Percentiles rank a stretch among this genome's conserved stretches.
phyloP scores from a whole-genome alignment of 2,797 vertebrate genomes.

The Coregonus ussuriensis region DNA sequence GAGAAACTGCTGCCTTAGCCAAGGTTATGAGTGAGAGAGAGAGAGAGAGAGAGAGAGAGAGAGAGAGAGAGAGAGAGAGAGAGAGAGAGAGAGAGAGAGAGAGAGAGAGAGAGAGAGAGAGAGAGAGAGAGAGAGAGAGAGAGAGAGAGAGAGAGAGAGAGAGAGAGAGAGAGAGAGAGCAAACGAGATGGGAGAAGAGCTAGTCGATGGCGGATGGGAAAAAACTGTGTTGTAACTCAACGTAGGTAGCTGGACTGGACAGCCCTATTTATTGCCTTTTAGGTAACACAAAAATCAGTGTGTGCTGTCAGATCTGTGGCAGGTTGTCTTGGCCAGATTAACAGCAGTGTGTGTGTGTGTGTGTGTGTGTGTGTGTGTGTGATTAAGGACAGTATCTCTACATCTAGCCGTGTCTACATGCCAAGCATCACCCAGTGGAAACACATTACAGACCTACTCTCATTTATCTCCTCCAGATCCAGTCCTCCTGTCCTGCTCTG shows the following conservation, averaged over 20 bases:
- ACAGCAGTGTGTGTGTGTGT: slow-evolving; percentile 58
- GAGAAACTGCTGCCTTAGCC: no score
- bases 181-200: background rate
- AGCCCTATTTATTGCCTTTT: slow-evolving; percentile 55
- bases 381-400: slow-evolving; percentile 67
- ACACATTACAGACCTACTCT: slow-evolving; percentile 61
- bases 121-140: background rate
- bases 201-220: background rate
- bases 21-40: background rate
- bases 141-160: background rate
- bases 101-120: background rate
- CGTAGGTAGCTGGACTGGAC: slow-evolving; percentile 27
- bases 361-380: slow-evolving; percentile 27
- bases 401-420: slow-evolving; percentile 62
- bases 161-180: background rate
- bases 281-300: slow-evolving; percentile 63
- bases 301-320: slow-evolving; percentile 72
- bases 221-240: slow-evolving; percentile 41
- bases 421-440: slow-evolving; percentile 52
- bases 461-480: slow-evolving; percentile 58
- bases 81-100: background rate
- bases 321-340: slow-evolving; percentile 73
- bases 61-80: no score
- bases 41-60: background rate
- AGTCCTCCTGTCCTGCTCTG: slow-evolving; percentile 16